Conservation (phyloP, 2,888 invertebrate genomes). For the Phyto melanocephala region DNA sequence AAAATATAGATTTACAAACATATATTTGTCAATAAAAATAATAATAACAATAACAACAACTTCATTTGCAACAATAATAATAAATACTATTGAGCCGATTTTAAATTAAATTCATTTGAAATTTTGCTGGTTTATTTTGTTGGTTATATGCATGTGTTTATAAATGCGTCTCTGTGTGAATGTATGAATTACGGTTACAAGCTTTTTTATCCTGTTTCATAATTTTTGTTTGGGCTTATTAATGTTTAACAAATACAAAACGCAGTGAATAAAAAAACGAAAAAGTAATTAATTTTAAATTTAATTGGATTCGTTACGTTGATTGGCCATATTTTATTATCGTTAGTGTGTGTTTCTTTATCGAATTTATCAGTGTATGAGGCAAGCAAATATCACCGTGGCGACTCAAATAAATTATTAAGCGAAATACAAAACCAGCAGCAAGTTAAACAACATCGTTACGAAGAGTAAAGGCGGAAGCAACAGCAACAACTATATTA, state of each 20-base stretch:
- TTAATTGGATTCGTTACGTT: conserved; percentile 57
- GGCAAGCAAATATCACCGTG: background rate
- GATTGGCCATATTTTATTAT: conserved; percentile 45
- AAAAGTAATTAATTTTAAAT: conserved; percentile 40
- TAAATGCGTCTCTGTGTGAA: background rate
- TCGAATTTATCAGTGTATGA: background rate
- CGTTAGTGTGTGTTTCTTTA: background rate
- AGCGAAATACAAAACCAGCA: background rate
- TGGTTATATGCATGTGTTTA: background rate
- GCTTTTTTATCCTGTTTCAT: background rate
- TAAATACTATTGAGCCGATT: conserved; percentile 9
- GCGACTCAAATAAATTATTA: background rate
- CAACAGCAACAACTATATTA: background rate
- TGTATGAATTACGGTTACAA: background rate
- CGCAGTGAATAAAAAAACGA: background rate
- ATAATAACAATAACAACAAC: background rate
- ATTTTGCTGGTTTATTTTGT: background rate
- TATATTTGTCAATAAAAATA: background rate
- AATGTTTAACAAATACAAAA: conserved; percentile 3
- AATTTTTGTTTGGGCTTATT: background rate
- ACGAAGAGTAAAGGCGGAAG: background rate
- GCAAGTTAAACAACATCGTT: conserved; percentile 2
- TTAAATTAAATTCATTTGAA: conserved; percentile 25
- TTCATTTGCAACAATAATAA: background rate
- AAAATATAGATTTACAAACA: conserved; percentile 21